A percentile compares a stretch with the other conserved stretches of the same genome.
These are phyloP conservation scores for Bergia sp. DNA, from an alignment of 92 coral and sea anemone genomes.

Conservation along the genomic window DNA sequence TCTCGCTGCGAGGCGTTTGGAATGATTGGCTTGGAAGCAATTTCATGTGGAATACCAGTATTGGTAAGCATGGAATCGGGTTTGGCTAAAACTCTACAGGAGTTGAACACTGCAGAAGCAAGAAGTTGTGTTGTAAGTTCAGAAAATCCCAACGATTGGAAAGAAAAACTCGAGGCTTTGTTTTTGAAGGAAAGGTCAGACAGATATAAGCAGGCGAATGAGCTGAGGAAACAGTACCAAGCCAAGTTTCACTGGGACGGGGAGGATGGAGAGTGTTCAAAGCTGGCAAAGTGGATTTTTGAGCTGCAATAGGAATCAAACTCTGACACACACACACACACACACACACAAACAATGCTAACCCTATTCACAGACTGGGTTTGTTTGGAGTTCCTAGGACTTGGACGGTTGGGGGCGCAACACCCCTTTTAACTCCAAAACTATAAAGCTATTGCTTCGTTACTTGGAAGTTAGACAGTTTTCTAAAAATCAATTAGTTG, in stretches of 20 bases:
- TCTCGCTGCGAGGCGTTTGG: constrained; percentile 21
- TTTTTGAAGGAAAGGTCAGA: neutral
- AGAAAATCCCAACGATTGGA: neutral
- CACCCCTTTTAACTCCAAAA: too few species aligned
- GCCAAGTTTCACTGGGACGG: neutral
- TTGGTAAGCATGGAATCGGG: neutral
- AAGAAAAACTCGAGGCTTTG: neutral
- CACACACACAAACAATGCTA: too few species aligned
- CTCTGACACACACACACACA: too few species aligned
- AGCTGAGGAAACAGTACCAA: neutral
- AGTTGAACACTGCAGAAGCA: neutral
- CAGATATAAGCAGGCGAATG: neutral
- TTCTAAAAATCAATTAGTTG: too few species aligned
- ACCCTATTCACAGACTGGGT: too few species aligned
- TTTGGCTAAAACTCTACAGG: neutral
- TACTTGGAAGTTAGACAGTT: too few species aligned
- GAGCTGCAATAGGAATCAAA: neutral
- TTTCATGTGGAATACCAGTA: neutral
- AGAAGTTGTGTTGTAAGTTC: neutral
- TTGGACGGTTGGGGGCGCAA: too few species aligned
- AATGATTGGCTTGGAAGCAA: constrained; percentile 11
- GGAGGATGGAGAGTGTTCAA: neutral
- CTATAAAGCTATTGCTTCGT: too few species aligned
- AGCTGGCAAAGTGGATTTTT: neutral
- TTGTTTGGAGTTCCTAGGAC: too few species aligned